A percentile compares a stretch with the other conserved stretches of the same genome.
Conservation (phyloP, 2,797 vertebrate genomes). For the Spinus pinus region DNA sequence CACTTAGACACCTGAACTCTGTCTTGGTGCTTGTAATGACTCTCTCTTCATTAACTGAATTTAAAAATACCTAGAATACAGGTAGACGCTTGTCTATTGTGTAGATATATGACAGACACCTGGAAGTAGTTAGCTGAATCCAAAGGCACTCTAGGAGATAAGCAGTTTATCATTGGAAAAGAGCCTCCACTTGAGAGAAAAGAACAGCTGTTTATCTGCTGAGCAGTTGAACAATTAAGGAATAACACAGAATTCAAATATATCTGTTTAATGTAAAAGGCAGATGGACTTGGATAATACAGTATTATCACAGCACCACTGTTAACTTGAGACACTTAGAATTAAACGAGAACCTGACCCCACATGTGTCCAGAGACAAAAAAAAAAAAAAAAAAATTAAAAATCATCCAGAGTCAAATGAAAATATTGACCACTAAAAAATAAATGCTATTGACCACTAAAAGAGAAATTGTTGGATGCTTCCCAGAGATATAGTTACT, state of each 20-base stretch:
- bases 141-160: neutral
- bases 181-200: neutral
- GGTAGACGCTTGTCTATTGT: neutral
- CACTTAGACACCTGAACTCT: neutral
- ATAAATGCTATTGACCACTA: neutral
- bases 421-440: neutral
- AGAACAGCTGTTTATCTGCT: neutral
- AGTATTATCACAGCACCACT: neutral
- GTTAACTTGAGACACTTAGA: neutral
- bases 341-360: neutral
- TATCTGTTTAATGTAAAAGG: neutral
- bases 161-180: neutral
- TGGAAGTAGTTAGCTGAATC: neutral
- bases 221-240: neutral
- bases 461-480: neutral
- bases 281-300: neutral
- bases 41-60: neutral
- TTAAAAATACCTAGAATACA: neutral
- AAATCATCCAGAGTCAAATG: neutral
- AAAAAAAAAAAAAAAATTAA: neutral
- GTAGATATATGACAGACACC: neutral
- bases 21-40: neutral
- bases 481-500: neutral
- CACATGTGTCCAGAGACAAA: neutral
- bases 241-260: neutral